phyloP scores from a whole-genome alignment of 2,113 vertebrate genomes.

The Axis porcinus region DNA sequence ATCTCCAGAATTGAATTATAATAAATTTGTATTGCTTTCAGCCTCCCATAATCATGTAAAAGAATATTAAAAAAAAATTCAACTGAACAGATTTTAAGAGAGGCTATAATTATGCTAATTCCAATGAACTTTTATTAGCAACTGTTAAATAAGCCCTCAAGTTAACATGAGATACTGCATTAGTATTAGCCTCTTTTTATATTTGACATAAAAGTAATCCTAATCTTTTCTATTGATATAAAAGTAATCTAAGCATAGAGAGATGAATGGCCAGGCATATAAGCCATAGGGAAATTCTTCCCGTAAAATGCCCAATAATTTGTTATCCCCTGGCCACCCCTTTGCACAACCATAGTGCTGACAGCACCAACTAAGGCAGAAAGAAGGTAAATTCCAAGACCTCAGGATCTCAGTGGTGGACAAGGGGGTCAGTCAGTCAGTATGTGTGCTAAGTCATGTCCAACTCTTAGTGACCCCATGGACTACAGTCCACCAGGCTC shows the following conservation, averaged over 20 bases:
- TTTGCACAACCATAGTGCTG: not conserved
- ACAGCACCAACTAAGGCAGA: not conserved
- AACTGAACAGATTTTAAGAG: not conserved
- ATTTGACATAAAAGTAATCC: not conserved
- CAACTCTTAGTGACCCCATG: not conserved
- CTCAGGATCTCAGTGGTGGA: not conserved
- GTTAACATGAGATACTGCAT: not conserved
- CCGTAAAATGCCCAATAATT: not conserved
- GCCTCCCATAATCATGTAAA: not conserved
- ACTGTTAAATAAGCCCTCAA: slow-evolving; percentile 14
- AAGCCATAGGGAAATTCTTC: not conserved
- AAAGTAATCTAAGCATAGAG: not conserved
- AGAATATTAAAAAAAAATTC: not conserved
- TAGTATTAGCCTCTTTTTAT: not conserved
- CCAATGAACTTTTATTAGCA: not conserved
- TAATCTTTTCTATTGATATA: not conserved
- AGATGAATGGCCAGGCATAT: not conserved
- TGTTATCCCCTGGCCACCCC: not conserved
- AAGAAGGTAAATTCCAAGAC: not conserved
- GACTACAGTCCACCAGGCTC: not conserved
- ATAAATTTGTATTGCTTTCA: not conserved
- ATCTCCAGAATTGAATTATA: not conserved
- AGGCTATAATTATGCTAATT: not conserved
- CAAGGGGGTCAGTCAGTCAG: not conserved
- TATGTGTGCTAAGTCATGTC: not conserved